Base-by-base conservation (phyloP, 2,113 vertebrate genomes). In the Dromas ardeola region DNA sequence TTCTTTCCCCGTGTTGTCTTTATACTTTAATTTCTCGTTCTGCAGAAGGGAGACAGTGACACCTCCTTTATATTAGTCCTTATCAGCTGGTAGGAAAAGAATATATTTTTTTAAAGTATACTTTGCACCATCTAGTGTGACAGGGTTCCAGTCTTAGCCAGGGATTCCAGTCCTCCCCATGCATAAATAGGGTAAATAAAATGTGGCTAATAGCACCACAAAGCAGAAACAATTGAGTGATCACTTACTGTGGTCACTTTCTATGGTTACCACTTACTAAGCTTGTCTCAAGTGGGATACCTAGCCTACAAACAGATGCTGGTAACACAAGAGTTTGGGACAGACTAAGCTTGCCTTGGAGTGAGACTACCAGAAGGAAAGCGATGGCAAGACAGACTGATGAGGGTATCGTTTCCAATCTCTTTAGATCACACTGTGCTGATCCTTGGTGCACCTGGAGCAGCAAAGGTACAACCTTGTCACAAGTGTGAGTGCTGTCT, bases 221-320 rank as follows among this genome's bases (percentile, higher is more conserved):
- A 76, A 82, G 7, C 26, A 85, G 29, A 92, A 90, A 58, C 1
- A 11, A 23, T 1, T 69, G 34, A 53, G 3, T 25, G 14, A 43
- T 4, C 7, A 45, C 4, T 21, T 5, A 0, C 4, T 66, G 13
- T 11, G 30, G 38, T 12, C 6, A 36, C 3, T 21, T 5, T 0
- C 4, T 62, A 16, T 10, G 26, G 38, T 49, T 47, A 47, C 20
- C 47, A 22, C 21, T 49, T 49, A 49, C 47, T 49, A n/a, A n/a
- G n/a, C 42, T 43, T 56, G 16, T 27, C 21, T 70, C 26, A 84
- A 77, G 32, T 2, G 9, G 21, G 9, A 58, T 15, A 53, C 12
- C 32, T 21, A 56, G 10, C 32, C 6, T 52, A 49, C 55, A 58
- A 76, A 59, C 8, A 62, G 29, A 26, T 61, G 15, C 1, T 52